A percentile compares a stretch with the other conserved stretches of the same genome.
Evolutionary conservation across 2,888 invertebrate genomes (phyloP).

Genomic region (Kryphioiulus occultus): DNA sequence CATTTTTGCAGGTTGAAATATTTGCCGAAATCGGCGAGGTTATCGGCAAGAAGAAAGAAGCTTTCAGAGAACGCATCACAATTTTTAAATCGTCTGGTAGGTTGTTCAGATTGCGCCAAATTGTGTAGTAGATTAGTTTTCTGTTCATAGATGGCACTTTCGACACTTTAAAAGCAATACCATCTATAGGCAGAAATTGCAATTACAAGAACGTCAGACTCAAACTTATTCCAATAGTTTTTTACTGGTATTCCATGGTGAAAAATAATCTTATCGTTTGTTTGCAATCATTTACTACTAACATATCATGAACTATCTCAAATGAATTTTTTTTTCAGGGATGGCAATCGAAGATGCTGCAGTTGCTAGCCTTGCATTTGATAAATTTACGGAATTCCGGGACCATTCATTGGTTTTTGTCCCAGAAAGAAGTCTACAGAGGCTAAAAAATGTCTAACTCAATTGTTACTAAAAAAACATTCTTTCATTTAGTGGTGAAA

Average conservation of each 20-base stretch:
- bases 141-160: neutral
- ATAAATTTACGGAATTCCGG: neutral
- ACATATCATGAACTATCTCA: no score
- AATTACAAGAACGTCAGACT: no score
- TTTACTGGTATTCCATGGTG: no score
- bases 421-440: neutral
- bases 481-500: no score
- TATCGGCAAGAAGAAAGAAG: neutral
- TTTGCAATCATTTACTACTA: no score
- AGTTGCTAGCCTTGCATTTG: neutral
- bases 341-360: constrained; percentile 36
- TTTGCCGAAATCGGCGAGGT: neutral
- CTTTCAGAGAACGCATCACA: neutral
- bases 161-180: neutral
- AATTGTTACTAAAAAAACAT: no score
- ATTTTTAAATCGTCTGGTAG: constrained; percentile 19
- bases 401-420: neutral
- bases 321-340: neutral
- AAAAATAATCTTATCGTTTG: no score
- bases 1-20: neutral
- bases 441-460: neutral
- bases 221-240: no score
- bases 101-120: neutral
- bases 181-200: neutral
- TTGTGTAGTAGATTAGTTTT: no score